These are phyloP conservation scores for Paramormyrops hopkinsi DNA, from an alignment of 2,797 vertebrate genomes.

Conservation along the genomic window DNA sequence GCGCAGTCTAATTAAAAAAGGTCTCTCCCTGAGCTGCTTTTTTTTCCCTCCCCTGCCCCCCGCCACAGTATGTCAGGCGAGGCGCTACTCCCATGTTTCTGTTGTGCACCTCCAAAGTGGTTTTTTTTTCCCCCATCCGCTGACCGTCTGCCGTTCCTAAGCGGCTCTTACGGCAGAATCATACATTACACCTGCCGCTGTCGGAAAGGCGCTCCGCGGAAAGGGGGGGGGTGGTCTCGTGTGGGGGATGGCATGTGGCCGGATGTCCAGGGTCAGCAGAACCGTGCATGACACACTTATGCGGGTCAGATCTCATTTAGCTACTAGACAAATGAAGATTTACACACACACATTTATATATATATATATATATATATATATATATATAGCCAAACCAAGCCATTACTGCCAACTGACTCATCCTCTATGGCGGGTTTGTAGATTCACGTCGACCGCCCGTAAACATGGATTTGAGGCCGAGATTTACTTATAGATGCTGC, in stretches of 20 bases:
- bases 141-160: slow-evolving; percentile 47
- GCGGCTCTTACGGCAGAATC: slow-evolving; percentile 47
- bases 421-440: background rate
- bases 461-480: background rate
- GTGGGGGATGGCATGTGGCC: background rate
- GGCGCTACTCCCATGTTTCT: slow-evolving; percentile 36
- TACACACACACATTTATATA: background rate
- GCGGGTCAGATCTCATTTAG: background rate
- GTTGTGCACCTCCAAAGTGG: slow-evolving; percentile 52
- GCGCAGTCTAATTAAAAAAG: slow-evolving; percentile 62
- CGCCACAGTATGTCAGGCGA: slow-evolving; percentile 40
- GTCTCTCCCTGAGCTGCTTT: slow-evolving; percentile 26
- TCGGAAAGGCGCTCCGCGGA: slow-evolving; percentile 39
- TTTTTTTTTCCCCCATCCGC: slow-evolving; percentile 39
- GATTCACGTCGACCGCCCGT: background rate
- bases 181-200: slow-evolving; percentile 57
- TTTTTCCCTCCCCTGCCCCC: slow-evolving; percentile 29
- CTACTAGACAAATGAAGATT: background rate
- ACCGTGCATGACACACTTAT: background rate
- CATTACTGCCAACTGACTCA: background rate
- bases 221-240: background rate
- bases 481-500: background rate
- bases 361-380: background rate
- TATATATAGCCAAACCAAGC: background rate
- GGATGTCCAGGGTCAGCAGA: background rate